Conservation (phyloP, 2,888 invertebrate genomes). For the Ecliptopera silaceata region DNA sequence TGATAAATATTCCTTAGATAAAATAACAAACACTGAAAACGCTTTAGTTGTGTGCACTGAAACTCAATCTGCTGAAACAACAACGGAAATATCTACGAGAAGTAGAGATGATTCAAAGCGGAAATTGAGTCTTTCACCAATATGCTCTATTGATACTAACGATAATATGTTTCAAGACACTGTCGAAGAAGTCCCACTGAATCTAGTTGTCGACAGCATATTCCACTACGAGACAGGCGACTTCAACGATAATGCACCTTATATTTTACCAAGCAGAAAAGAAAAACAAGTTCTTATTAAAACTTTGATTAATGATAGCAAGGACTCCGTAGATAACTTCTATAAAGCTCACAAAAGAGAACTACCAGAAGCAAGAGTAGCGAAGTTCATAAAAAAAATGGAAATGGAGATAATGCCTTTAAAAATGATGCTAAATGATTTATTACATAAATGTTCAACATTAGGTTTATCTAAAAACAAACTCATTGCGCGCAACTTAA, state of each 20-base stretch:
- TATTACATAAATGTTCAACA: constrained; percentile 55
- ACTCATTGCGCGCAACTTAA: constrained; percentile 16
- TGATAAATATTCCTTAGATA: constrained; percentile 27
- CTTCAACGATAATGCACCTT: not conserved
- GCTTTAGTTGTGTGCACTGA: constrained; percentile 11
- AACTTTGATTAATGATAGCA: constrained; percentile 1
- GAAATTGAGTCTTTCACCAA: constrained; percentile 52
- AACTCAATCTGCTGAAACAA: constrained; percentile 25
- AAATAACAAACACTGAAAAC: constrained; percentile 41
- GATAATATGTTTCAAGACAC: constrained; percentile 26
- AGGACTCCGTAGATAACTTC: not conserved
- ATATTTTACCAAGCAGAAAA: constrained; percentile 9
- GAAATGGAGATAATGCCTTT: constrained; percentile 66
- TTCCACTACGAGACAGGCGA: constrained; percentile 16
- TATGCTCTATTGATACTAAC: constrained; percentile 55
- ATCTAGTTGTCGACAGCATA: constrained; percentile 9
- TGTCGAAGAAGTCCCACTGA: constrained; percentile 9
- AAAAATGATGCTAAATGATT: constrained; percentile 58
- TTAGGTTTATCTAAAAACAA: constrained; percentile 45
- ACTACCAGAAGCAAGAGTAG: constrained; percentile 56
- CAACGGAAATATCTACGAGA: constrained; percentile 16
- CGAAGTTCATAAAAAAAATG: constrained; percentile 54
- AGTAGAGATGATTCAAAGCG: constrained; percentile 32
- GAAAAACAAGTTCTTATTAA: constrained; percentile 8
- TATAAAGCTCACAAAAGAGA: constrained; percentile 32